Evolutionary conservation across 2,797 vertebrate species (phyloP).

Genomic region (Esox masquinongy): DNA sequence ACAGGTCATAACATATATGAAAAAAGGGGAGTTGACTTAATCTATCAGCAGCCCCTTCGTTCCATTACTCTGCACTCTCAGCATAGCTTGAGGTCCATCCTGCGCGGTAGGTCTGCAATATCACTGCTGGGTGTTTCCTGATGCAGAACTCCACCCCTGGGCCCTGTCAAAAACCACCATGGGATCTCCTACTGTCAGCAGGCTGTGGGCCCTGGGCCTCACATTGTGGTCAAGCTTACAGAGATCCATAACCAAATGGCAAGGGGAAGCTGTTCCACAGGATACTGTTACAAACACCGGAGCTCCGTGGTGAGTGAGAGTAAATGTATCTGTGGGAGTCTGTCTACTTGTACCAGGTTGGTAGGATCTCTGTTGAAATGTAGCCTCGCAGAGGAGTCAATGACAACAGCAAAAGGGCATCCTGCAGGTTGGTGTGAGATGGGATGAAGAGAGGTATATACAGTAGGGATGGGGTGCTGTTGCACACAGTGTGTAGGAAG

Average conservation of each 20-base stretch:
- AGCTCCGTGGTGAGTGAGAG: constrained; percentile 27
- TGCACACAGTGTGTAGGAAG: constrained; percentile 8
- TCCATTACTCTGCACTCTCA: constrained; percentile 28
- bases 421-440: constrained; percentile 13
- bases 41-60: constrained; percentile 25
- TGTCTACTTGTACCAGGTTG: neutral
- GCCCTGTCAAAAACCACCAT: neutral
- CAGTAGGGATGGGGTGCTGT: neutral
- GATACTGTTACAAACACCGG: constrained; percentile 19
- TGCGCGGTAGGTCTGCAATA: constrained; percentile 46
- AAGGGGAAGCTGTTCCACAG: constrained; percentile 43
- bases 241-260: constrained; percentile 54
- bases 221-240: constrained; percentile 26
- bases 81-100: constrained; percentile 48
- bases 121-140: constrained; percentile 52
- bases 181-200: constrained; percentile 34
- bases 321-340: constrained; percentile 11
- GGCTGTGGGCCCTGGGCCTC: constrained; percentile 40
- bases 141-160: constrained; percentile 15
- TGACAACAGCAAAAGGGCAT: neutral
- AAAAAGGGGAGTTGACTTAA: neutral
- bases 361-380: neutral
- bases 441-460: neutral
- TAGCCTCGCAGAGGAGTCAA: constrained; percentile 4
- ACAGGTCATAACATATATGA: neutral